Conservation (phyloP, 2,113 vertebrate genomes). For the Macquaria australasica region DNA sequence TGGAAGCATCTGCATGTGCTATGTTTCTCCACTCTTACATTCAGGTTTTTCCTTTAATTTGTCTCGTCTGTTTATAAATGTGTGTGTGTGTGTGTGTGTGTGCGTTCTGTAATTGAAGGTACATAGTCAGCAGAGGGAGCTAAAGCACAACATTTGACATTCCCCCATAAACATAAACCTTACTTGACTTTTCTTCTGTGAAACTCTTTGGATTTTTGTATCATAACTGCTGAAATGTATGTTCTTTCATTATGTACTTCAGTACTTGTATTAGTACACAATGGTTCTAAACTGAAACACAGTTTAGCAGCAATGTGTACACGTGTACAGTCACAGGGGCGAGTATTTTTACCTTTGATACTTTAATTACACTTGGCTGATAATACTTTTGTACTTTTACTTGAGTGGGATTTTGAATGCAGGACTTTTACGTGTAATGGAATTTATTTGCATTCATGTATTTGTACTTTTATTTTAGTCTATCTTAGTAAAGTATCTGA, state of each 20-base stretch:
- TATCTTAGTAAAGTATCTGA: too few species aligned
- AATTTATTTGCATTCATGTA: too few species aligned
- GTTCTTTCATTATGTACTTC: not conserved
- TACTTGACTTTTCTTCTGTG: not conserved
- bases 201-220: not conserved
- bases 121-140: constrained; percentile 33
- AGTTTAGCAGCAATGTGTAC: not conserved
- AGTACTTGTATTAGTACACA: not conserved
- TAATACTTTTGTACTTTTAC: too few species aligned
- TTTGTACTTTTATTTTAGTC: too few species aligned
- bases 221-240: not conserved
- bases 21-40: too few species aligned
- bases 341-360: not conserved
- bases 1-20: too few species aligned
- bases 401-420: not conserved
- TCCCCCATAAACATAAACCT: not conserved
- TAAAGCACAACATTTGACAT: not conserved
- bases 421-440: not conserved
- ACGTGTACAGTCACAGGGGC: not conserved
- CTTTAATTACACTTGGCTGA: not conserved
- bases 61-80: too few species aligned
- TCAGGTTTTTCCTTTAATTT: too few species aligned
- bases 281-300: too few species aligned
- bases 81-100: constrained; percentile 5
- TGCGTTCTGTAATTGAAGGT: not conserved